These are phyloP conservation scores for Mastacembelus armatus DNA, from an alignment of 2,797 vertebrate species.

Conservation along the genomic window DNA sequence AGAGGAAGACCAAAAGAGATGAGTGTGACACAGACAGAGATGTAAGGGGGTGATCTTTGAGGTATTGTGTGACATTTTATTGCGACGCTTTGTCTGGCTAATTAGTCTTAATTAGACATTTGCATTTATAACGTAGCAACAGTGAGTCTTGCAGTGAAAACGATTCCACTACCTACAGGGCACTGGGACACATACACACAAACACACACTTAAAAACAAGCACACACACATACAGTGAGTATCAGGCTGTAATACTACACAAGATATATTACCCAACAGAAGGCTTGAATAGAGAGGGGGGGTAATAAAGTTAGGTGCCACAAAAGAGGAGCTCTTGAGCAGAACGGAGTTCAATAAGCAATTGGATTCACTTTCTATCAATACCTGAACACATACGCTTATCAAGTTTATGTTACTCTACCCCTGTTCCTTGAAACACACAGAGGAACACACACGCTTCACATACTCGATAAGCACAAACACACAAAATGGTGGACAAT, in stretches of 20 bases:
- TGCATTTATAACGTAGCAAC: constrained; percentile 61
- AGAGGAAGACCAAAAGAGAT: constrained; percentile 22
- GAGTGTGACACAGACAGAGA: constrained; percentile 14
- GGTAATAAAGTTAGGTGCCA: constrained; percentile 71
- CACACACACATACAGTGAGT: constrained; percentile 41
- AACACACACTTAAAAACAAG: constrained; percentile 50
- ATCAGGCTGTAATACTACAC: constrained; percentile 75
- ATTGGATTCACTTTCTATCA: constrained; percentile 56
- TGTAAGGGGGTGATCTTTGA: constrained; percentile 61
- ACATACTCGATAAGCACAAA: neutral
- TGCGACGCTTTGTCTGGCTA: constrained; percentile 61
- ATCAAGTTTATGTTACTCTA: constrained; percentile 19
- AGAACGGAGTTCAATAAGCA: constrained; percentile 64
- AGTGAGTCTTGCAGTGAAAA: constrained; percentile 54
- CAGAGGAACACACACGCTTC: neutral
- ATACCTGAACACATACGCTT: constrained; percentile 27
- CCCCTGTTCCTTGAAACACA: constrained; percentile 1
- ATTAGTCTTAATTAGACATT: constrained; percentile 79
- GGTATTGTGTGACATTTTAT: constrained; percentile 70
- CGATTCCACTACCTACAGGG: constrained; percentile 60
- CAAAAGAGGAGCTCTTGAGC: constrained; percentile 70
- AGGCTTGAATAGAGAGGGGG: constrained; percentile 55
- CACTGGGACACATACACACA: constrained; percentile 35
- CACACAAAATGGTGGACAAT: constrained; percentile 43
- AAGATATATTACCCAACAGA: constrained; percentile 77